Base-by-base conservation (phyloP, 2,888 invertebrate genomes). In the Coelogynopora nodosa region DNA sequence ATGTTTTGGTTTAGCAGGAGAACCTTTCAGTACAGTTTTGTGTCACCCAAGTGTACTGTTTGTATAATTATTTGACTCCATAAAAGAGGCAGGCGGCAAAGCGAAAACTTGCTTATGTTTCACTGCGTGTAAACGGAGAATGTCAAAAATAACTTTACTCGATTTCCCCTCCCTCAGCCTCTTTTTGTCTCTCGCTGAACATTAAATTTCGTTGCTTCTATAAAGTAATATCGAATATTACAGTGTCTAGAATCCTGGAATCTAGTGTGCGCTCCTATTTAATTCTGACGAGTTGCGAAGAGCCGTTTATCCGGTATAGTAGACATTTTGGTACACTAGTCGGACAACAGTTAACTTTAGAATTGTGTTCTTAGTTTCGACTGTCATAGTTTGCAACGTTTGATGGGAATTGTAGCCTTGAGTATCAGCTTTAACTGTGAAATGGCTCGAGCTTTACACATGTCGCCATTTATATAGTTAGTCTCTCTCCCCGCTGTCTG, bases 331-430 rank as follows among this genome's bases (percentile, higher is more conserved):
- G 74, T 74, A 74, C 74, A 74, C 27, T 13, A 74, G 27, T 74
- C 74, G 74, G 74, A 74, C 74, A 26, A 74, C 74, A 74, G 74
- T 26, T 18, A 49, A 74, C 5, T 26, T 74, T 13, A 26, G 23
- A 26, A n/a, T 5, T 74, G 5, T 13, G 2, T 10, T 74, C 23
- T 74, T 74, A 74, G 10, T 74, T 23, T 2, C 18, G 23, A 74
- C 74, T 74, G 74, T 74, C 74, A 74, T 5, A 74, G 74, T 74
- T 26, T 26, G 74, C 74, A 74, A 74, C 74, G 74, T 74, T 74
- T 74, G 74, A 74, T 74, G 74, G 23, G 74, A 74, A 74, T 74
- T 74, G 74, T 74, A 74, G 5, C 74, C 74, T 5, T 23, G 2
- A 74, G 74, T 74, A 74, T 74, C 74, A 74, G 23, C 74, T 74